These are phyloP conservation scores for Zaprionus taronus DNA, from an alignment of 1,140 invertebrate genomes.

Conservation along the genomic window DNA sequence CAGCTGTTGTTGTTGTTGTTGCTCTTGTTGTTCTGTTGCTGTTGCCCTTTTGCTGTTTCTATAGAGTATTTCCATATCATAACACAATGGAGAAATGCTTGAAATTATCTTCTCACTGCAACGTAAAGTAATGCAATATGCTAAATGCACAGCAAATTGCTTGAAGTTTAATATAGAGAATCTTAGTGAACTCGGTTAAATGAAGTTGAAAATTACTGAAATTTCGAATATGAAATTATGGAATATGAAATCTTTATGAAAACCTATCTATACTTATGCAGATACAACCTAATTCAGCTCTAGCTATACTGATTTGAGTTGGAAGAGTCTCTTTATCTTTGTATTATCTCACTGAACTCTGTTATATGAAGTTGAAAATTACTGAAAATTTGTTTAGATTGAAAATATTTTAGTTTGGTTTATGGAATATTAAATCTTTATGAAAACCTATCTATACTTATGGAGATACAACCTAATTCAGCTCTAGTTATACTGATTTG, in stretches of 20 bases:
- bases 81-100: conserved; percentile 5
- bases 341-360: background rate
- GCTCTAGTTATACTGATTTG: no score
- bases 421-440: no score
- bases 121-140: background rate
- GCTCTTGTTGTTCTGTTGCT: background rate
- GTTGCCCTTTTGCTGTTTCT: background rate
- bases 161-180: background rate
- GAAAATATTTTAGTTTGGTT: no score
- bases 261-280: no score
- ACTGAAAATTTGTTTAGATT: background rate
- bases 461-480: no score
- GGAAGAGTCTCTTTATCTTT: no score
- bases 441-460: no score
- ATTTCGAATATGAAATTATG: background rate
- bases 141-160: background rate
- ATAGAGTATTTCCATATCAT: conserved; percentile 37
- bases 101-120: background rate
- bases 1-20: conserved; percentile 14
- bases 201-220: background rate
- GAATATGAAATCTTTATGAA: no score
- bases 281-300: no score
- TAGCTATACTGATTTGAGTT: no score
- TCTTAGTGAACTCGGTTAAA: background rate
- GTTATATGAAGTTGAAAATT: background rate